A percentile compares a stretch with the other conserved stretches of the same genome.
These are phyloP conservation scores for Drosophila putrida DNA, from an alignment of 2,888 invertebrate genomes.

Conservation along the genomic window DNA sequence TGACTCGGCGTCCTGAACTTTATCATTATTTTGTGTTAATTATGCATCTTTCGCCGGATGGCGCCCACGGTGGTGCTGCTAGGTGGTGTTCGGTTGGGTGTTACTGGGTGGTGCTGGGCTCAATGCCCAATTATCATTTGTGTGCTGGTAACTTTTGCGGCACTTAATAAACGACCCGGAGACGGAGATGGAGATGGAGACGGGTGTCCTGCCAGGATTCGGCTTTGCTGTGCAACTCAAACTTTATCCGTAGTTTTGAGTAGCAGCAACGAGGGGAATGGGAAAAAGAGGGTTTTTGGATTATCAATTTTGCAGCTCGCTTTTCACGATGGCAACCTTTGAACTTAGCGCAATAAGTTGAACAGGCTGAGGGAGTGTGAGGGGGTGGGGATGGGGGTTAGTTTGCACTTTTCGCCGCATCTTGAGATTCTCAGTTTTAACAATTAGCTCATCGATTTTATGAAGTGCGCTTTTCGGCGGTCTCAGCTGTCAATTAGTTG, in stretches of 20 bases:
- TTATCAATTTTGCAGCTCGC: constrained; percentile 74
- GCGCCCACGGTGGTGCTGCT: neutral
- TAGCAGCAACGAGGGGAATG: too few relatives aligned
- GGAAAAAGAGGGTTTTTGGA: constrained; percentile 14
- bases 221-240: constrained; percentile 35
- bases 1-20: constrained; percentile 70
- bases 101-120: constrained; percentile 15
- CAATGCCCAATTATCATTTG: constrained; percentile 80
- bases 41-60: constrained; percentile 73
- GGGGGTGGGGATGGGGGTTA: constrained; percentile 11
- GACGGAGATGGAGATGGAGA: neutral
- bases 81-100: too few relatives aligned
- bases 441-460: constrained; percentile 66
- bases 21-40: constrained; percentile 80
- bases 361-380: too few relatives aligned
- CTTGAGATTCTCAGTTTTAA: constrained; percentile 37
- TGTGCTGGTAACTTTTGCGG: constrained; percentile 69
- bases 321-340: constrained; percentile 72
- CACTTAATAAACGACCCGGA: constrained; percentile 73
- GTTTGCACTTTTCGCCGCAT: constrained; percentile 56
- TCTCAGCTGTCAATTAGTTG: constrained; percentile 65
- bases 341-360: constrained; percentile 72
- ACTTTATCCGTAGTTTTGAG: constrained; percentile 68
- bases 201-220: constrained; percentile 1
- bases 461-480: constrained; percentile 49